Base-by-base conservation (phyloP, 2,888 invertebrate species). In the Agonopterix arenella region DNA sequence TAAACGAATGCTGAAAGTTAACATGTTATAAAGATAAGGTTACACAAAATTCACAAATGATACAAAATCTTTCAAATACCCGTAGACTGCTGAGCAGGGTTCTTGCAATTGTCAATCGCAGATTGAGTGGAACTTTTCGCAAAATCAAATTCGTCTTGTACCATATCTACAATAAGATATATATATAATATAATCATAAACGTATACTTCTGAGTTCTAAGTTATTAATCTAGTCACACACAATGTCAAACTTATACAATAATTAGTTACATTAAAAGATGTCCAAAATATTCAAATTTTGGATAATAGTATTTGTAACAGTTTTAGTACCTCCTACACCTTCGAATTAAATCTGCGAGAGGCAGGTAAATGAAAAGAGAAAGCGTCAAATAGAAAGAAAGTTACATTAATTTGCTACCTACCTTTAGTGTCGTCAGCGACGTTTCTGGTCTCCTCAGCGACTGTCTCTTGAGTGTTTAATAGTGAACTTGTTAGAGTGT, bases 401-500 rank as follows among this genome's bases (percentile, higher is more conserved):
- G 10, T 40, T 40, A 40, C 1, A 40, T 40, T 44, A 8, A 44
- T 44, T 44, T 46, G 18, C 10, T 7, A 52, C 46, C 38, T 70
- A 73, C 70, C 70, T 70, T 70, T 63, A 48, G 59, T 51, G 36
- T 59, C 55, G 54, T 67, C 62, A 51, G 64, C 50, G 41, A 57
- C 54, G 18, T 61, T 64, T 11, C 63, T 61, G 7, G 57, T 58
- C 11, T 62, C 60, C 37, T 70, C 70, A 7, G 43, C 55, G 43
- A 52, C 59, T 50, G 61, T 52, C 47, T 63, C 64, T 53, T 63
- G 51, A 40, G 61, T 55, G 53, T 60, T 66, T 64, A 62, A 67
- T 47, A 74, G 48, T 54, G 64, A 61, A 55, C 68, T 68, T 63
- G 68, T 66, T 70, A 78, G 57, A 54, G 71, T 66, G 66, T 78